Evolutionary conservation across 2,113 vertebrate species (phyloP).

Genomic region (Austrofundulus limnaeus): DNA sequence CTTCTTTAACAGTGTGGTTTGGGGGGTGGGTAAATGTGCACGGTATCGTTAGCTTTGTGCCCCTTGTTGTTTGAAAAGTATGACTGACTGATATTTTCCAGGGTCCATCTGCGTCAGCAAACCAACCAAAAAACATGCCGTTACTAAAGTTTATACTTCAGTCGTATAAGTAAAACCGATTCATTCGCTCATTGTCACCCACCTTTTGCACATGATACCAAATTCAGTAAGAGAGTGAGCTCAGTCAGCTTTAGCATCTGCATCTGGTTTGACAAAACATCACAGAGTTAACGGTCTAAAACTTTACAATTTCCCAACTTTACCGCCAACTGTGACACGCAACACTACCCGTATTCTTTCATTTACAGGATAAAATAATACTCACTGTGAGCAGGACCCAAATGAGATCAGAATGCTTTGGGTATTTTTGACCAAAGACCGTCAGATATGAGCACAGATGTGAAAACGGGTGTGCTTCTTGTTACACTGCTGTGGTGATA

Average conservation of each 20-base stretch:
- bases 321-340: background rate
- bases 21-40: conserved; percentile 44
- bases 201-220: conserved; percentile 43
- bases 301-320: background rate
- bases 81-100: background rate
- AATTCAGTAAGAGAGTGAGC: conserved; percentile 33
- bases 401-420: background rate
- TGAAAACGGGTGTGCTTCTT: conserved; percentile 63
- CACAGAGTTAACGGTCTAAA: background rate
- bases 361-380: background rate
- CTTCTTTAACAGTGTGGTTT: accelerated
- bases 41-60: background rate
- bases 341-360: too few species aligned
- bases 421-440: background rate
- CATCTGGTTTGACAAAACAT: conserved; percentile 45
- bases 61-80: accelerated
- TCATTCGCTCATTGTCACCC: conserved; percentile 7
- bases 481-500: conserved; percentile 9
- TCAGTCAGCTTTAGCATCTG: conserved; percentile 19
- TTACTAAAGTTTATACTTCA: background rate
- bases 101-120: background rate
- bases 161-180: background rate
- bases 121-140: background rate
- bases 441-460: background rate
- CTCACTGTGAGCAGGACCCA: conserved; percentile 31